Evolutionary conservation across 1,140 invertebrate genomes (phyloP).

Genomic region (Neotoxoptera formosana): DNA sequence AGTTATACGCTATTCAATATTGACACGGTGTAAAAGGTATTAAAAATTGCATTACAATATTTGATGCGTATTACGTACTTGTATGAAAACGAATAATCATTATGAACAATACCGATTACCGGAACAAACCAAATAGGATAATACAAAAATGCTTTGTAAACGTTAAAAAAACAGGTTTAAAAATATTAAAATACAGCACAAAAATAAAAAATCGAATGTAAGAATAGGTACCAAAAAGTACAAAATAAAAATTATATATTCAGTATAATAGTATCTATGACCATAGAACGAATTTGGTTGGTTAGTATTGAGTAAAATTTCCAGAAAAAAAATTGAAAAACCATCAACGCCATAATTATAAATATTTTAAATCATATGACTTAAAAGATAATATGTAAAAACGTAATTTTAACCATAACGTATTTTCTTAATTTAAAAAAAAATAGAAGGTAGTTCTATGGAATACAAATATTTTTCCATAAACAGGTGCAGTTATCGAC

Average conservation of each 20-base stretch:
- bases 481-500: not conserved
- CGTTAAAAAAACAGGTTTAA: not conserved
- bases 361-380: too few relatives aligned
- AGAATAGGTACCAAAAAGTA: not conserved
- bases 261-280: too few relatives aligned
- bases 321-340: too few relatives aligned
- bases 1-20: not conserved
- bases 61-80: not conserved
- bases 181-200: not conserved
- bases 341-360: too few relatives aligned
- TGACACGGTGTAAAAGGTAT: not conserved
- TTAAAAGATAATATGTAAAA: not conserved
- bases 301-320: too few relatives aligned
- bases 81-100: not conserved
- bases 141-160: not conserved
- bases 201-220: not conserved
- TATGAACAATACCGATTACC: not conserved
- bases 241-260: not conserved
- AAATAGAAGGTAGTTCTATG: too few relatives aligned
- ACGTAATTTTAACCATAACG: not conserved
- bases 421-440: not conserved
- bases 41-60: not conserved
- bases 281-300: too few relatives aligned
- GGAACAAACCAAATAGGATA: not conserved
- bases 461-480: not conserved